Base-by-base conservation (phyloP, 2,888 invertebrate species). In the Athalia cordata region DNA sequence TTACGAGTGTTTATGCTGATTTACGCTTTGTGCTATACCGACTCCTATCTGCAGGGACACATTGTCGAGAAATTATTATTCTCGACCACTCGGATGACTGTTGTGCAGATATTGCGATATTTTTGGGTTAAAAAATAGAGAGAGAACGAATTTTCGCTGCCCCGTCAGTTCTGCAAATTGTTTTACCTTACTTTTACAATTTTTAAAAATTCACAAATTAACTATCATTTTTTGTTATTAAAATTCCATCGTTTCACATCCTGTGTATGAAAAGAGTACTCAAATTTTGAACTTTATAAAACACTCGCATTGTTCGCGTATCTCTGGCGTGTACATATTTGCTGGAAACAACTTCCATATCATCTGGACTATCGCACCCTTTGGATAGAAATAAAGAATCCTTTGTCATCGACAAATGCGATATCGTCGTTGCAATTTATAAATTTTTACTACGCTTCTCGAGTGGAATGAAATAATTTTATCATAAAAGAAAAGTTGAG, bases 1-100 rank as follows among this genome's bases (percentile, higher is more conserved):
- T 89, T 89, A 88, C 87, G 87, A 86, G 88, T 89, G 89, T 89
- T 89, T 87, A 89, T 89, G 88, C 89, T 89, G 89, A 89, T 89
- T 89, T 89, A 89, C 89, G 89, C 89, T 87, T 89, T 89, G 88
- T 89, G 88, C 88, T 88, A 89, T 50, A 67, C 67, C 67, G 45
- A 59, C 59, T 61, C 62, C 75, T 75, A 75, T 89, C 89, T 89
- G 85, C 88, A 83, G 85, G 87, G 86, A 89, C 89, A 89, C 89
- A 88, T 88, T 89, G 89, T 89, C 86, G 87, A 82, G 84, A 86
- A 89, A 89, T 89, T 89, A 89, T 89, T 89, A 88, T 89, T 89
- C 88, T 82, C 81, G 47, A 43, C 66, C 50, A 13, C 50, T 75
- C 72, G 52, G 68, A 68, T 68, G 9, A 2, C 55, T 55, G 55